Conservation (phyloP, 2,888 invertebrate species). For the Parasteatoda lunata region DNA sequence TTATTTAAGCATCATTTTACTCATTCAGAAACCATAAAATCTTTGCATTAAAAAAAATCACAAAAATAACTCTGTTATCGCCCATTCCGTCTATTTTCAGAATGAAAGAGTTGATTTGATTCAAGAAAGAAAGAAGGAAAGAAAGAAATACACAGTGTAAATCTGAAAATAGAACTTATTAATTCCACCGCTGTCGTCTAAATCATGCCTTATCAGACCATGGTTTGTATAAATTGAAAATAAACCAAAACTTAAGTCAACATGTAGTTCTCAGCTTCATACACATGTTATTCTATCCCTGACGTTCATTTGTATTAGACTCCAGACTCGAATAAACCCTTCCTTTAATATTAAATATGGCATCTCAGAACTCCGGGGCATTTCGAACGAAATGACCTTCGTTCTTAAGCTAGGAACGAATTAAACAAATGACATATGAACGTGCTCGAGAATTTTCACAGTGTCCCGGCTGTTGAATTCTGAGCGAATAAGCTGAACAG, state of each 20-base stretch:
- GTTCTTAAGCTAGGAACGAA: constrained; percentile 27
- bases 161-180: neutral
- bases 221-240: constrained; percentile 31
- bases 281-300: neutral
- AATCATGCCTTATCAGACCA: constrained; percentile 7
- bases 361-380: constrained; percentile 1
- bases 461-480: too few species aligned
- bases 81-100: too few species aligned
- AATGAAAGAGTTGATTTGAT: too few species aligned
- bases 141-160: neutral
- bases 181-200: neutral
- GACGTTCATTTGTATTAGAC: constrained; percentile 35
- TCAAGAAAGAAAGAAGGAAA: neutral
- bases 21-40: neutral
- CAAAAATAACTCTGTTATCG: too few species aligned
- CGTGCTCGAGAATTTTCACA: neutral
- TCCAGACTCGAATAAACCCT: constrained; percentile 1
- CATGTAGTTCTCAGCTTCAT: neutral
- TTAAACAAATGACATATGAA: constrained; percentile 11
- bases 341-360: constrained; percentile 14
- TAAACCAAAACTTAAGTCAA: constrained; percentile 13
- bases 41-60: too few species aligned
- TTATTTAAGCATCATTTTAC: neutral
- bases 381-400: constrained; percentile 27
- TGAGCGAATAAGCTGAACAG: too few species aligned